Base-by-base conservation (phyloP, 1,140 invertebrate genomes). In the Drosophila subpulchrella region DNA sequence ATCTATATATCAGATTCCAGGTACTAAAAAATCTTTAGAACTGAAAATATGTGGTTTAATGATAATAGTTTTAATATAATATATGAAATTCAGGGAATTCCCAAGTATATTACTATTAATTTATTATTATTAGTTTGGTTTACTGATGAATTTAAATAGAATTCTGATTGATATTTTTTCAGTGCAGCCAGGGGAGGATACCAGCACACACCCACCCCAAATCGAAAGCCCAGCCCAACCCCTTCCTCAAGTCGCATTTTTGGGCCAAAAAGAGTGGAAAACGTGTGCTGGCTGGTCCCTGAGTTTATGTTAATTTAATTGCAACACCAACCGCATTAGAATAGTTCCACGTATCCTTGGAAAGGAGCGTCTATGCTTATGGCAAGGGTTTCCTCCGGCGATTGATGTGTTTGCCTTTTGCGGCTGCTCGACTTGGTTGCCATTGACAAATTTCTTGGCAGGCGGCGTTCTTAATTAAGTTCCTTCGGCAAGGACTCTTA, bases 271-370 rank as follows among this genome's bases (percentile, higher is more conserved):
- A 84, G 73, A 58, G 63, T 50, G 60, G 61, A 80, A 88, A 84
- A 89, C 80, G 85, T 70, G 73, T 39, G 55, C 56, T 50, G 30
- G 63, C 68, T 80, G 68, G 36, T 80, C 34, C 44, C 44, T 39
- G 80, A 88, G 72, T 81, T 78, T 89, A 89, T 89, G 84, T 89
- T 89, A 89, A 89, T 89, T 89, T 89, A 89, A 89, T 89, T 89
- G 84, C 84, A 80, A 90, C 84, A 89, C 73, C 73, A 76, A 75
- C 54, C 72, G 70, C 80, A 89, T 89, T 89, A 78, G 76, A 89
- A 89, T 89, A 89, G 84, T 89, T 89, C 76, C 85, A 89, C 80
- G 83, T 83, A 73, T 78, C 65, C 65, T 72, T 71, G 24, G 50
- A 13, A 61, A 42, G 46, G 39, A 63, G 59, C 41, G 34, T 15